Conservation (phyloP, 2,888 invertebrate species). For the Cheilosia pagana region DNA sequence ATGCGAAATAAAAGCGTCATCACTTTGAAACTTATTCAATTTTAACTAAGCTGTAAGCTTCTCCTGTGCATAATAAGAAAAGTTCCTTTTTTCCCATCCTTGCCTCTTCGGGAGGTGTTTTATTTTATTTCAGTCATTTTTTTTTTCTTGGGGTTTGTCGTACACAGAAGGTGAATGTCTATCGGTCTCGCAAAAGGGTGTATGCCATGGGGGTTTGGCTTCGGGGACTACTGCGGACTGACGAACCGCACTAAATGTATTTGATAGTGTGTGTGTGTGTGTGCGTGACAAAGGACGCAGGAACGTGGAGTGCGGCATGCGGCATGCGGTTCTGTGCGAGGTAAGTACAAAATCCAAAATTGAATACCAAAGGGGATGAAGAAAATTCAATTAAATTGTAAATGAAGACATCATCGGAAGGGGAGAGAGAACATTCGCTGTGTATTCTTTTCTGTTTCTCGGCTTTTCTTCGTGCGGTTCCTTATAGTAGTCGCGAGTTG, state of each 20-base stretch:
- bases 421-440: constrained; percentile 31
- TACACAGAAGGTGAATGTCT: constrained; percentile 43
- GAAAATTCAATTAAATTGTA: constrained; percentile 77
- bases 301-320: constrained; percentile 34
- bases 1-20: constrained; percentile 72
- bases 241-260: constrained; percentile 60
- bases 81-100: constrained; percentile 57
- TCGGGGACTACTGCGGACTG: constrained; percentile 30
- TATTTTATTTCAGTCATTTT: constrained; percentile 9
- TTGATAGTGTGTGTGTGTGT: constrained; percentile 23
- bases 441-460: constrained; percentile 45
- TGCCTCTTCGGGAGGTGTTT: constrained; percentile 32
- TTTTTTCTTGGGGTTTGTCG: constrained; percentile 8
- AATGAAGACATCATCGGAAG: constrained; percentile 75
- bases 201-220: not conserved
- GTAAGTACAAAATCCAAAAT: constrained; percentile 74
- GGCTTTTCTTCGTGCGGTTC: constrained; percentile 7
- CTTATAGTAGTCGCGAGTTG: constrained; percentile 32
- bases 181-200: constrained; percentile 28
- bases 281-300: constrained; percentile 40
- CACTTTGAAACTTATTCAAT: constrained; percentile 77
- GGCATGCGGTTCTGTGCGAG: constrained; percentile 30
- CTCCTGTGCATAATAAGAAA: constrained; percentile 76
- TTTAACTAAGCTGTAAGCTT: constrained; percentile 76
- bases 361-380: constrained; percentile 74